Base-by-base conservation (phyloP, 2,797 vertebrate species). In the Pteropus rufus region DNA sequence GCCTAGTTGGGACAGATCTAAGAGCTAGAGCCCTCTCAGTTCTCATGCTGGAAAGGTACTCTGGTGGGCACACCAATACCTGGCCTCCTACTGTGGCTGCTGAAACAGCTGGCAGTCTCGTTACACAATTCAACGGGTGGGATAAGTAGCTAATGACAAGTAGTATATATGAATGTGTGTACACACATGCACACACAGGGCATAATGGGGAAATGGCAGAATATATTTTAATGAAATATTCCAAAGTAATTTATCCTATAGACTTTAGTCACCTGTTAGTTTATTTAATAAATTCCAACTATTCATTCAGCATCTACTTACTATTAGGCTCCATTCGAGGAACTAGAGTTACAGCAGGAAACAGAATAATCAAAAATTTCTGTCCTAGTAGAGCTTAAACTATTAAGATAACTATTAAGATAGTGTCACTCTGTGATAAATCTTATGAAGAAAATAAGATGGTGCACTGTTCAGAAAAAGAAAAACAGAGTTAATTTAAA, bases 371-470 rank as follows among this genome's bases (percentile, higher is more conserved):
- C 7, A 34, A 84, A 77, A 46, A 15, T 16, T 67, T n/a, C n/a
- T 77, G 3, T 85, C 67, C 65, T 7, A 18, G n/a, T n/a, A n/a
- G 23, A 58, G 21, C 3, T 89, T 49, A 82, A 77, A 83, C 64
- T 62, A 56, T 65, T 85, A 91, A 70, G 21, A 46, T 23, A 76
- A 39, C 39, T 81, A 54, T 15, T 86, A 82, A 77, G 76, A 73
- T 46, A 90, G 26, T 64, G 11, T 24, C 23, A 52, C 26, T 29
- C 21, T 83, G 11, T 60, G 62, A 95, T 46, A 96, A 80, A 64
- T 7, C 75, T 77, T 31, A 29, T 3, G n/a, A 90, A 75, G 54
- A 82, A 83, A 77, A 56, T 39, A 44, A 67, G 77, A 85, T 0
- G 23, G 14, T 36, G 10, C 18, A 15, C 36, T 44, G 31, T 29